These are phyloP conservation scores for Drosophila ustulata DNA, from an alignment of 2,888 invertebrate species.

Conservation along the genomic window DNA sequence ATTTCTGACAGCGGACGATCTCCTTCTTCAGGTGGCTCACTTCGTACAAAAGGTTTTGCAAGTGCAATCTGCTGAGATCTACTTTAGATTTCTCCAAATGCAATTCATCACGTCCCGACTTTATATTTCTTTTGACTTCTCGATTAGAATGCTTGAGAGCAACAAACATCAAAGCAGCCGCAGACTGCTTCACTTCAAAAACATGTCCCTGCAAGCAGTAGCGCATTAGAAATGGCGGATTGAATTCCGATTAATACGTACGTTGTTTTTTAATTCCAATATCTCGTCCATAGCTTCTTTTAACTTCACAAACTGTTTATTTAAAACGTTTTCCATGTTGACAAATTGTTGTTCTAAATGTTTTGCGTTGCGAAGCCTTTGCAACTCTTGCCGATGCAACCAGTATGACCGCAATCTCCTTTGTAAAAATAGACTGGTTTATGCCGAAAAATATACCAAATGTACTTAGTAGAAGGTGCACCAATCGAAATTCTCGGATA, in stretches of 20 bases:
- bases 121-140: constrained; percentile 94
- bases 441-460: background rate
- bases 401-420: background rate
- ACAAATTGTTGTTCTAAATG: background rate
- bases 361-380: background rate
- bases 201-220: constrained; percentile 34
- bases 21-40: constrained; percentile 96
- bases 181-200: constrained; percentile 88
- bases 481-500: background rate
- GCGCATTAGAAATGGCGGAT: constrained; percentile 65
- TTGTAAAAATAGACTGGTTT: too few relatives aligned
- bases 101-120: constrained; percentile 92
- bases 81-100: constrained; percentile 94
- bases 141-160: constrained; percentile 95
- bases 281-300: constrained; percentile 89
- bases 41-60: constrained; percentile 97
- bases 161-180: constrained; percentile 92
- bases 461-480: too few relatives aligned
- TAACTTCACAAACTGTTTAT: constrained; percentile 88
- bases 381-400: background rate
- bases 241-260: constrained; percentile 75
- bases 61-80: constrained; percentile 94
- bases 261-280: constrained; percentile 88
- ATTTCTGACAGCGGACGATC: constrained; percentile 97
- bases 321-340: constrained; percentile 61